Base-by-base conservation (phyloP, 1,140 invertebrate genomes). In the honey bee (Apis mellifera) region DNA sequence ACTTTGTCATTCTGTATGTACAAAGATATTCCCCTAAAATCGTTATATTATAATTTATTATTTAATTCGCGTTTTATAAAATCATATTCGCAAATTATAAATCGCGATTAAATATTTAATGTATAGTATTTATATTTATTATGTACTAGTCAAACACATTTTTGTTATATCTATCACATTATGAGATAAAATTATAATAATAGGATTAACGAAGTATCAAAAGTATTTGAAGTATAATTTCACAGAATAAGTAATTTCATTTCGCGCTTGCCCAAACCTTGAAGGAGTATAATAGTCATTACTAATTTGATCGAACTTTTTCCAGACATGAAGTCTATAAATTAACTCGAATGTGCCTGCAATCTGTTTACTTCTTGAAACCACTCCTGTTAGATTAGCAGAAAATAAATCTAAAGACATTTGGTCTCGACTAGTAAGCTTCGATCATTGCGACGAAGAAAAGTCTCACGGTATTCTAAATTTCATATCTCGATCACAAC, bases 281-380 rank as follows among this genome's bases (percentile, higher is more conserved):
- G 84, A 90, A 90, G 86, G 85, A 90, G 84, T 87, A 90, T 80
- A 90, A 90, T 89, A 83, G 86, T 87, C 86, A 90, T 82, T 90
- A 89, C 85, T 90, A 86, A 89, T 83, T 88, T 88, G 89, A 86
- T 78, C 78, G 82, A 78, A 90, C 78, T 87, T 91, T 76, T 89
- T 89, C 72, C 82, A 89, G 78, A 90, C 82, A 87, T 75, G 86
- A 89, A 89, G 91, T 89, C 84, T 90, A 84, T 92, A 89, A 90
- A 93, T 93, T 93, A 94, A 94, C 90, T 93, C 92, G 92, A 93
- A 93, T 93, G 92, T 94, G 93, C 93, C 92, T 94, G 93, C 92
- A 92, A 92, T 93, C 89, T 93, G 89, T 93, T 93, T 93, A 93
- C 90, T 92, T 93, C 89, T 92, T 92, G 87, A 91, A 91, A 93